phyloP scores from a whole-genome alignment of 1,140 invertebrate species.

The Tenebrio molitor region DNA sequence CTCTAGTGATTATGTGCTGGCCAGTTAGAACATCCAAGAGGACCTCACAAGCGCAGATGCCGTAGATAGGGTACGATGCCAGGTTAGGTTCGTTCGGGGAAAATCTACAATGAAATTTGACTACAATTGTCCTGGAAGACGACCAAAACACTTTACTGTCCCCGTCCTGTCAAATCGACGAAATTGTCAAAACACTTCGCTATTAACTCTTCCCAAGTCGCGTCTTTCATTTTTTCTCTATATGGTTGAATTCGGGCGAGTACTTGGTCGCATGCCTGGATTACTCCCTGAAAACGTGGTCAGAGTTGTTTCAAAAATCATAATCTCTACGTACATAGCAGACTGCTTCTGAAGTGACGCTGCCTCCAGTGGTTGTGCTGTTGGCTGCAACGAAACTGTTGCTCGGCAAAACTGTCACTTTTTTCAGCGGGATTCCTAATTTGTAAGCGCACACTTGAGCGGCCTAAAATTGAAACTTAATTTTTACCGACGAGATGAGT shows the following conservation, averaged over 20 bases:
- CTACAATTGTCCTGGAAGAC: conserved; percentile 20
- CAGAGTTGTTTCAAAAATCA: neutral
- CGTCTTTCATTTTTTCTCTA: conserved; percentile 72
- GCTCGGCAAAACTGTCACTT: conserved; percentile 78
- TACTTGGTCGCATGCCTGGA: conserved; percentile 78
- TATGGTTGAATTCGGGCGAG: conserved; percentile 75
- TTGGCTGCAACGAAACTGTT: conserved; percentile 76
- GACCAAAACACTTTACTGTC: conserved; percentile 49
- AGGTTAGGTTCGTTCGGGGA: conserved; percentile 39
- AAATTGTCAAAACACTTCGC: conserved; percentile 70
- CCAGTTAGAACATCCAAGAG: conserved; percentile 85
- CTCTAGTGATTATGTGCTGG: conserved; percentile 74
- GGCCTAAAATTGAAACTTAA: conserved; percentile 73
- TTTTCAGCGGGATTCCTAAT: conserved; percentile 77
- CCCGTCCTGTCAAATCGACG: conserved; percentile 68
- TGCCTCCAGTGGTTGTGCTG: conserved; percentile 75
- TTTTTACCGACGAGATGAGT: no score
- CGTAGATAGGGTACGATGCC: conserved; percentile 51
- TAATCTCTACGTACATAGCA: conserved; percentile 68
- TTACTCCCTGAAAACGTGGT: conserved; percentile 73
- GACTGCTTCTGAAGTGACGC: conserved; percentile 72
- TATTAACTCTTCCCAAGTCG: conserved; percentile 78
- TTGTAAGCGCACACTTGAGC: conserved; percentile 81
- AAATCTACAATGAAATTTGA: conserved; percentile 34
- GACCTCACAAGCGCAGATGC: conserved; percentile 57